These are phyloP conservation scores for Pelobates fuscus DNA, from an alignment of 2,113 vertebrate species.

Conservation along the genomic window DNA sequence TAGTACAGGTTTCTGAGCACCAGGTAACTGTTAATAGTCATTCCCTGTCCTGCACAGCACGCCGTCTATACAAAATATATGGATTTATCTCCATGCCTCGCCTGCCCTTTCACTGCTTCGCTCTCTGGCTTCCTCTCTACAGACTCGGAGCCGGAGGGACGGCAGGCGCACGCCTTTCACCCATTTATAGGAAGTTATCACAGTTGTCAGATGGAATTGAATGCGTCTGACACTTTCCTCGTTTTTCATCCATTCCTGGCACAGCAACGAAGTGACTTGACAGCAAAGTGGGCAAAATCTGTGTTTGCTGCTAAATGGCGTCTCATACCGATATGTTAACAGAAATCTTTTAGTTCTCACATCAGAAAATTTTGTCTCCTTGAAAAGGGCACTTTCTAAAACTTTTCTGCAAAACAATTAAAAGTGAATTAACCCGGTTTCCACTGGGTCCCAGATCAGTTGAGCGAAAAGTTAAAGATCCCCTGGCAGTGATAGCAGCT, in stretches of 20 bases:
- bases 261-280: conserved; percentile 1
- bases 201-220: conserved; percentile 2
- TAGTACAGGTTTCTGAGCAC: not conserved
- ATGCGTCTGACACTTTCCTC: not conserved
- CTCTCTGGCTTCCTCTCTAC: too few species aligned
- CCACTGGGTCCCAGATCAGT: too few species aligned
- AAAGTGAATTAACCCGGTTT: too few species aligned
- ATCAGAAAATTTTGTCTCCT: too few species aligned
- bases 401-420: too few species aligned
- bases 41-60: conserved; percentile 16
- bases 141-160: too few species aligned
- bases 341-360: too few species aligned
- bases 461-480: too few species aligned
- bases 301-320: conserved; percentile 2
- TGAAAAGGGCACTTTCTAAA: too few species aligned
- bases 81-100: conserved; percentile 5
- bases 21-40: not conserved
- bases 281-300: conserved; percentile 12
- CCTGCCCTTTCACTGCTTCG: too few species aligned
- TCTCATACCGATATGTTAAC: not conserved
- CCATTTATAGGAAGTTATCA: not conserved
- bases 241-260: not conserved
- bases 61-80: conserved; percentile 22
- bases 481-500: too few species aligned
- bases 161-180: too few species aligned